Evolutionary conservation across 2,113 vertebrate species (phyloP).

Genomic region (Columba janthina): DNA sequence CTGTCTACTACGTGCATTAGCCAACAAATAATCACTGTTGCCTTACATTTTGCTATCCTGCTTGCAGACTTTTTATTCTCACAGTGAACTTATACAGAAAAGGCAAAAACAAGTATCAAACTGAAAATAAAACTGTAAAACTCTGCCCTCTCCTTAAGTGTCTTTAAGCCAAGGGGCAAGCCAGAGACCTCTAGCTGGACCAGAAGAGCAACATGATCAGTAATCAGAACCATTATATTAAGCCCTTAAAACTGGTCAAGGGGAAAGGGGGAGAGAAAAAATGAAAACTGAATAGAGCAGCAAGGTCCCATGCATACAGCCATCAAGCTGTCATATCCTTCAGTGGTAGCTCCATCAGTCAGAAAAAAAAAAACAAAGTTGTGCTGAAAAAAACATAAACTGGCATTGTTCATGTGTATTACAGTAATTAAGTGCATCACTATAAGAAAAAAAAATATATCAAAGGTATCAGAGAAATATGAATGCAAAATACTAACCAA

Average conservation of each 20-base stretch:
- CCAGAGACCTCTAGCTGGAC: background rate
- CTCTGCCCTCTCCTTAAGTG: rapidly evolving
- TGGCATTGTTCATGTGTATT: background rate
- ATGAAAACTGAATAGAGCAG: background rate
- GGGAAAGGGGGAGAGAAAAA: background rate
- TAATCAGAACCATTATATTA: background rate
- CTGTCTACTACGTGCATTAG: rapidly evolving
- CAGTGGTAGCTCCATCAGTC: background rate
- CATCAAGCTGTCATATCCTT: background rate
- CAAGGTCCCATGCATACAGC: background rate
- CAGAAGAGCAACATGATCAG: background rate
- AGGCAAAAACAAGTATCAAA: background rate
- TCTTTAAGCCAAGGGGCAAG: background rate
- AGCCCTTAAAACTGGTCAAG: background rate
- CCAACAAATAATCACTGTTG: background rate
- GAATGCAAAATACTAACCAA: background rate
- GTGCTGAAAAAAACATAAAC: background rate
- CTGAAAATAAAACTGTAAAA: background rate
- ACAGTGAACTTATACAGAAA: background rate
- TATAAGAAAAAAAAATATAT: background rate
- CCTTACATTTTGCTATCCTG: background rate
- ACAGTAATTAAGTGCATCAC: background rate
- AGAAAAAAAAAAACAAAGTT: background rate
- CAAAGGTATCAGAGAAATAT: background rate
- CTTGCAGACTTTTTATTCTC: background rate